phyloP scores from a whole-genome alignment of 1,140 invertebrate species.

The Ips nitidus region DNA sequence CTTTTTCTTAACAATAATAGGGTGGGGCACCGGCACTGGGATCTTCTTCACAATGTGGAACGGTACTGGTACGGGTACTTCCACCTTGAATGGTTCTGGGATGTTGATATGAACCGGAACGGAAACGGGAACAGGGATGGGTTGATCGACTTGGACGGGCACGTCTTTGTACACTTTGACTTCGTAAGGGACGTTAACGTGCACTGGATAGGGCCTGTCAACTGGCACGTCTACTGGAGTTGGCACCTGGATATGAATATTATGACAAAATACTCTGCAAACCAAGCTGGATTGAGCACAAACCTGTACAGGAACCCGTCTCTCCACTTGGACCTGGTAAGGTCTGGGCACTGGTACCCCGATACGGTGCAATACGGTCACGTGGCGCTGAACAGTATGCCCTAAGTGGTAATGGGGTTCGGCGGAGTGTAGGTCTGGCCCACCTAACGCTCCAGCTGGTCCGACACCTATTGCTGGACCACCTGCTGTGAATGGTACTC shows the following conservation, averaged over 20 bases:
- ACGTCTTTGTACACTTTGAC: conserved; percentile 54
- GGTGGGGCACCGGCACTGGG: conserved; percentile 39
- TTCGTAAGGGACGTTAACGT: conserved; percentile 56
- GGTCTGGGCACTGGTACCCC: conserved; percentile 41
- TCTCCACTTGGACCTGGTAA: conserved; percentile 40
- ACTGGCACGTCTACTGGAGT: conserved; percentile 48
- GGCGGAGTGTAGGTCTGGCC: conserved; percentile 24
- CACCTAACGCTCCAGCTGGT: conserved; percentile 14
- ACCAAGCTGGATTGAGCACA: not conserved
- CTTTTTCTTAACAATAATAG: conserved; percentile 38
- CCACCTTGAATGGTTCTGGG: conserved; percentile 49
- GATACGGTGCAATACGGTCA: conserved; percentile 42
- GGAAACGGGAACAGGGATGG: conserved; percentile 40
- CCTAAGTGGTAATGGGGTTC: conserved; percentile 38
- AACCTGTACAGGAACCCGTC: conserved; percentile 43
- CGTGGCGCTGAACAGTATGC: conserved; percentile 39
- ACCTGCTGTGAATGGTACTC: conserved; percentile 15
- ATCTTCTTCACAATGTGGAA: conserved; percentile 47
- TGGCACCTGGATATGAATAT: conserved; percentile 33
- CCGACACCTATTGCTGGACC: conserved; percentile 20
- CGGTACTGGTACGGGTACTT: conserved; percentile 59
- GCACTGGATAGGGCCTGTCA: conserved; percentile 51
- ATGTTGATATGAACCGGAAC: conserved; percentile 42
- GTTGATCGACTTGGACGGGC: conserved; percentile 46
- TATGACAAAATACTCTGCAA: not conserved